Base-by-base conservation (phyloP, 2,888 invertebrate species). In the Platycheirus rosarum region DNA sequence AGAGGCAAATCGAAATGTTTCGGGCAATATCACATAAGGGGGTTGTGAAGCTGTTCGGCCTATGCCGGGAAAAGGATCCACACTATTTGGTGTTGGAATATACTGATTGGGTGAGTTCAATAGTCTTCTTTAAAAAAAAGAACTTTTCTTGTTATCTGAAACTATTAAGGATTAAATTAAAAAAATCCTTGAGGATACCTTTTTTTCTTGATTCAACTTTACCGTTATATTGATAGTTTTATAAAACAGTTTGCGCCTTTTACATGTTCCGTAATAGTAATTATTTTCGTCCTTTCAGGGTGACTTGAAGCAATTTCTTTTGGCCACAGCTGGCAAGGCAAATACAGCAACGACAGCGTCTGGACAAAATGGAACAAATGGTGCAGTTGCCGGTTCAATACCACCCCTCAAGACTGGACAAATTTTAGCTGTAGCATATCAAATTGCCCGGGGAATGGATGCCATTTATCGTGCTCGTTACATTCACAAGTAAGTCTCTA, bases 81-180 rank as follows among this genome's bases (percentile, higher is more conserved):
- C 96, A 97, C 88, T 96, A 95, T 87, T 94, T 98, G 93, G 93
- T 98, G 18, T 90, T 97, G 11, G 97, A 98, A 88, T 96, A 97
- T 88, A 97, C 97, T 2, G 98, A 98, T 88, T 98, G 97, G 98
- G 96, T 96, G 89, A 91, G 92, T 86, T 29, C 2, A 4, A 23
- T 23, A 4, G 2, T 23, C 23, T 23, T 23, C 3, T 23, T 23
- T 23, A n/a, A n/a, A n/a, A n/a, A n/a, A n/a, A n/a, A n/a, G n/a
- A n/a, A n/a, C n/a, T n/a, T n/a, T n/a, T n/a, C n/a, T n/a, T n/a
- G n/a, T n/a, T n/a, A n/a, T n/a, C n/a, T n/a, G n/a, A n/a, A n/a
- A n/a, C n/a, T n/a, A n/a, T n/a, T n/a, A n/a, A 23, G 23, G 23
- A 23, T 2, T 23, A 4, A 2, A 23, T 23, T 2, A 23, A 23